Percentiles rank a stretch among this genome's conserved stretches.
phyloP scores from a whole-genome alignment of 2,888 invertebrate species.

The Ochropleura plecta region DNA sequence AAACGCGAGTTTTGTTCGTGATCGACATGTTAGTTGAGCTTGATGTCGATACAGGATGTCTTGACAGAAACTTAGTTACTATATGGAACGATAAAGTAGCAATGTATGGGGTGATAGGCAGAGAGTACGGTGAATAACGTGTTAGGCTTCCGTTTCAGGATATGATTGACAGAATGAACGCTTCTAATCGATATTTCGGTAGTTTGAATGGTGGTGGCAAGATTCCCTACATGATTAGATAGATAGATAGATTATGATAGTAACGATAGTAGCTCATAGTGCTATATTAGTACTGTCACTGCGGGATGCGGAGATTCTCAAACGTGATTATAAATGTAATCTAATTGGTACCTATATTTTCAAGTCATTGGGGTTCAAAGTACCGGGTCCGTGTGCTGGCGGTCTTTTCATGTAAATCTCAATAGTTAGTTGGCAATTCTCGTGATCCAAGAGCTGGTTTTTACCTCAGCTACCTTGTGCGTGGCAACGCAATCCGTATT shows the following conservation, averaged over 20 bases:
- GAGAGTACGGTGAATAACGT: conserved; percentile 16
- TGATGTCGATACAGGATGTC: conserved; percentile 52
- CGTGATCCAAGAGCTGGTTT: neutral
- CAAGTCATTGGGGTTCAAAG: neutral
- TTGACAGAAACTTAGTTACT: conserved; percentile 35
- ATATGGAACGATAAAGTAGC: conserved; percentile 24
- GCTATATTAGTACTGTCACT: neutral
- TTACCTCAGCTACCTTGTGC: too few species aligned
- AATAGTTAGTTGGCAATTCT: neutral
- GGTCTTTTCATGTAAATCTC: neutral
- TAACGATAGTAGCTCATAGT: neutral
- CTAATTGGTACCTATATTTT: neutral
- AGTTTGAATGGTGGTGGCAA: conserved; percentile 12
- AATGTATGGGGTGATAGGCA: conserved; percentile 22
- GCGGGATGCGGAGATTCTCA: neutral
- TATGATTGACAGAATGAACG: conserved; percentile 28
- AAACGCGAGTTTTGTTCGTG: conserved; percentile 33
- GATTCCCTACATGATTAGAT: conserved; percentile 7
- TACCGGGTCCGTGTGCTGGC: neutral
- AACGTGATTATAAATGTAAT: neutral
- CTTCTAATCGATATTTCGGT: conserved; percentile 6
- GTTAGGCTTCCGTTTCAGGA: neutral
- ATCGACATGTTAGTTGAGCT: conserved; percentile 44
- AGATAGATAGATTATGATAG: too few species aligned
- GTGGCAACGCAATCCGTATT: too few species aligned